phyloP scores from a whole-genome alignment of 2,888 invertebrate species.

The Diabrotica balteata region DNA sequence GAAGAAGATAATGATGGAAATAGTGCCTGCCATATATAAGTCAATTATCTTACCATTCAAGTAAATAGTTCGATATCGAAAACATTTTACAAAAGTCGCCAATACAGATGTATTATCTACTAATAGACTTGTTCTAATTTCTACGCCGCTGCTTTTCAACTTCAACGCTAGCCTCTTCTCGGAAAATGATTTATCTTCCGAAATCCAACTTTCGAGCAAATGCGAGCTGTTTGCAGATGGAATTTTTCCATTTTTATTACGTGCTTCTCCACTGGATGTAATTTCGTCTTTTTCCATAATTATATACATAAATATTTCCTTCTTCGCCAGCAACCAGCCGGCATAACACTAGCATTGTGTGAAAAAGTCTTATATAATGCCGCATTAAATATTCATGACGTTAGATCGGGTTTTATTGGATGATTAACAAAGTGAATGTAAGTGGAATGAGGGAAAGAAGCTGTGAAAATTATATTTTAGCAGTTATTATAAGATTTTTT shows the following conservation, averaged over 20 bases:
- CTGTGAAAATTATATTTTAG: neutral
- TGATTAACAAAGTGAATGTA: neutral
- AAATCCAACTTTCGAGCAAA: conserved; percentile 31
- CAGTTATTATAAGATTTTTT: too few relatives aligned
- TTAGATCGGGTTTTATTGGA: neutral
- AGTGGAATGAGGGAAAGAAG: neutral
- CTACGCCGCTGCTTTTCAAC: too few relatives aligned
- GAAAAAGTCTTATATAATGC: conserved; percentile 1
- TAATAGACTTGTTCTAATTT: too few relatives aligned
- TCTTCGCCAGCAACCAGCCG: neutral
- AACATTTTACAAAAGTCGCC: too few relatives aligned
- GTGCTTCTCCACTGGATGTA: conserved; percentile 16
- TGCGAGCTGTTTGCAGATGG: conserved; percentile 36
- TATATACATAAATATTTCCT: conserved; percentile 32
- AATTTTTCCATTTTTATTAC: conserved; percentile 37
- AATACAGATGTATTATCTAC: too few relatives aligned
- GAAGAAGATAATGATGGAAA: too few relatives aligned
- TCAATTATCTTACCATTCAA: too few relatives aligned
- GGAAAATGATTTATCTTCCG: conserved; percentile 42
- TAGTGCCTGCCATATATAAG: too few relatives aligned
- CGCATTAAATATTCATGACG: neutral
- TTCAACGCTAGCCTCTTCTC: conserved; percentile 14
- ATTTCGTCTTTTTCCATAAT: conserved; percentile 29
- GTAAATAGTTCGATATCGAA: too few relatives aligned
- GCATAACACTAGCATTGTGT: neutral